phyloP scores from a whole-genome alignment of 2,113 vertebrate genomes.

The Eleginops maclovinus region DNA sequence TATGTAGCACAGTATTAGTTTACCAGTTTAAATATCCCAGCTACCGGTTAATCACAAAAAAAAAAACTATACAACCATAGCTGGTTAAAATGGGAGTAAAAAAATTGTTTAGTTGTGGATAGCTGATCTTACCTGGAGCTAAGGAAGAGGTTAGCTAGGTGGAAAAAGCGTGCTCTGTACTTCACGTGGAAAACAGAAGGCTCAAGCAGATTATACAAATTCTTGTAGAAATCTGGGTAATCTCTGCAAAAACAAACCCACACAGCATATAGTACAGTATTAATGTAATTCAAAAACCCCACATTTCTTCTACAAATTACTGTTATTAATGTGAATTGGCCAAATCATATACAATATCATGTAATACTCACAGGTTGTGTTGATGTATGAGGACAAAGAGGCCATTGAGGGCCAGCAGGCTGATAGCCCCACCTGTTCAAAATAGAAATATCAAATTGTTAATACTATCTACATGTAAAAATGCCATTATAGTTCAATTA shows the following conservation, averaged over 20 bases:
- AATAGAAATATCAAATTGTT: background rate
- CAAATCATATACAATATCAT: background rate
- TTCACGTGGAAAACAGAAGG: slow-evolving; percentile 93
- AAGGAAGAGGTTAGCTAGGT: slow-evolving; percentile 91
- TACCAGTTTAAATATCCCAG: background rate
- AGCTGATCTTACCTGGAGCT: slow-evolving; percentile 89
- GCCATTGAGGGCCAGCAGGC: slow-evolving; percentile 94
- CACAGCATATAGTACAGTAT: background rate
- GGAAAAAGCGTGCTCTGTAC: slow-evolving; percentile 95
- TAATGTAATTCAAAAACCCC: background rate
- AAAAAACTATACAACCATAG: background rate
- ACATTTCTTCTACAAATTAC: background rate
- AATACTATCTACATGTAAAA: background rate
- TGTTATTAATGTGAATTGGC: background rate
- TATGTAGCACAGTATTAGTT: no score
- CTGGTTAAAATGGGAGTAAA: background rate
- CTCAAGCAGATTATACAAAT: slow-evolving; percentile 93
- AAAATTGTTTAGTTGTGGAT: background rate
- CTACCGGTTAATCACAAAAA: background rate
- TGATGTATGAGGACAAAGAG: slow-evolving; percentile 95
- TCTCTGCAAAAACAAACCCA: slow-evolving; percentile 82
- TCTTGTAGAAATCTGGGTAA: slow-evolving; percentile 96
- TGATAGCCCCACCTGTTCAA: slow-evolving; percentile 92
- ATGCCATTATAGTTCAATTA: background rate
- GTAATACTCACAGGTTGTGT: slow-evolving; percentile 94